phyloP scores from a whole-genome alignment of 2,113 vertebrate genomes.

The Salvelinus alpinus region DNA sequence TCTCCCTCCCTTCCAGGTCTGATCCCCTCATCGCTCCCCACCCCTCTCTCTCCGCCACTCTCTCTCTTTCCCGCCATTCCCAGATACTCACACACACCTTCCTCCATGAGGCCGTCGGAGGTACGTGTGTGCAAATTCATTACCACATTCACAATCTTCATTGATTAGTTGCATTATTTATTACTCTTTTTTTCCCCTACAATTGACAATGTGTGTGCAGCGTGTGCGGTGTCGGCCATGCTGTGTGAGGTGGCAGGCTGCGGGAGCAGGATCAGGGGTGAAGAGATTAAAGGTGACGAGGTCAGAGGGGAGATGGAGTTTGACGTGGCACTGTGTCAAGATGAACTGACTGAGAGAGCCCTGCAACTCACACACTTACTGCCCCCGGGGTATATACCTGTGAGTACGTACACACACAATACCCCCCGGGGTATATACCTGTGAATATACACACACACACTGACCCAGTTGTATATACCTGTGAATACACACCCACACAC shows the following conservation, averaged over 20 bases:
- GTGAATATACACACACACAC: too few species aligned
- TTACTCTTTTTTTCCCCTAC: neutral
- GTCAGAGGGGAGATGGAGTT: conserved; percentile 62
- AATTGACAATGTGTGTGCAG: conserved; percentile 57
- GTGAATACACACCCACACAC: too few species aligned
- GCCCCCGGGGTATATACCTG: conserved; percentile 50
- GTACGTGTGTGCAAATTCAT: conserved; percentile 62
- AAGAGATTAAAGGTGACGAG: conserved; percentile 40
- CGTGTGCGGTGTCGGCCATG: conserved; percentile 83
- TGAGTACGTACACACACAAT: neutral
- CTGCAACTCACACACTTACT: conserved; percentile 84
- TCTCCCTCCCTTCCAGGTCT: conserved; percentile 28
- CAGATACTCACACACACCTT: conserved; percentile 77
- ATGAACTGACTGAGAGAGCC: conserved; percentile 76
- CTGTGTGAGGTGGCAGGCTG: conserved; percentile 73
- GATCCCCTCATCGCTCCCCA: conserved; percentile 65
- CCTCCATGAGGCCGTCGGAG: conserved; percentile 82
- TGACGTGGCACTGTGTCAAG: conserved; percentile 76
- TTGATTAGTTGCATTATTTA: neutral
- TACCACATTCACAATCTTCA: neutral
- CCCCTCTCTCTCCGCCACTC: conserved; percentile 16
- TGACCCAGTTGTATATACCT: too few species aligned
- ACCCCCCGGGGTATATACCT: neutral
- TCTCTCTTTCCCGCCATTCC: conserved; percentile 67
- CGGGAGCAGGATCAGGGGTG: conserved; percentile 40